Percentiles rank a stretch among this genome's conserved stretches.
Evolutionary conservation across 2,888 invertebrate species (phyloP).

Genomic region (Ennomos quercinarius): DNA sequence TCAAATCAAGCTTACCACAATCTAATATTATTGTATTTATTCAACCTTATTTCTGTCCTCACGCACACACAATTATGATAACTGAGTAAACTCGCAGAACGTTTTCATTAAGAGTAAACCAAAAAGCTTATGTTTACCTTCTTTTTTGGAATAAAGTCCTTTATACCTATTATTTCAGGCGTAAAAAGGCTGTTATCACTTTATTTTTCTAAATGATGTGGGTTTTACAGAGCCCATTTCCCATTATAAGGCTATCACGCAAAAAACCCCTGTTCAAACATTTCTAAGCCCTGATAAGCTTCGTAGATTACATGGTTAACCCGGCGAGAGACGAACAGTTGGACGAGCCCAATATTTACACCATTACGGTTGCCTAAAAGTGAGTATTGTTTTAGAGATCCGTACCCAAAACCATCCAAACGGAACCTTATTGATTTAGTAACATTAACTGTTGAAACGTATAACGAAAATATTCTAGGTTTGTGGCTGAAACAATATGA

Average conservation of each 20-base stretch:
- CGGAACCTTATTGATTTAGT: too few relatives aligned
- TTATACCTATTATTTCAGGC: slow-evolving; percentile 17
- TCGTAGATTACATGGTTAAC: slow-evolving; percentile 22
- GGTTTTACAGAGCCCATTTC: slow-evolving; percentile 15
- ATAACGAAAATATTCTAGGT: too few relatives aligned
- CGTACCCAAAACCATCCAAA: too few relatives aligned
- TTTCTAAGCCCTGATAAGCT: slow-evolving; percentile 27
- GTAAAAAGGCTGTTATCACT: slow-evolving; percentile 25
- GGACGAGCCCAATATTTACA: neutral
- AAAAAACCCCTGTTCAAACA: slow-evolving; percentile 23
- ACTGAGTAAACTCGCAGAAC: too few relatives aligned
- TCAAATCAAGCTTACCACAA: too few relatives aligned
- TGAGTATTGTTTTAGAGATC: neutral
- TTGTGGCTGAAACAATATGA: too few relatives aligned
- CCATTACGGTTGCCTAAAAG: neutral
- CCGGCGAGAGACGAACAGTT: slow-evolving; percentile 4
- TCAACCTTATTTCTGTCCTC: too few relatives aligned
- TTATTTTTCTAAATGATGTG: slow-evolving; percentile 27
- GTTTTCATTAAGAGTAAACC: neutral
- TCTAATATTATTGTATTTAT: too few relatives aligned
- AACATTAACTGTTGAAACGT: too few relatives aligned
- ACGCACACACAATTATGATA: too few relatives aligned
- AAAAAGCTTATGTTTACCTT: slow-evolving; percentile 1
- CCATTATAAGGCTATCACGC: slow-evolving; percentile 5
- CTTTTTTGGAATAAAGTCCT: neutral